Percentiles rank a stretch among this genome's conserved stretches.
phyloP scores from a whole-genome alignment of 2,888 invertebrate species.

The Chymomyza fuscimana region DNA sequence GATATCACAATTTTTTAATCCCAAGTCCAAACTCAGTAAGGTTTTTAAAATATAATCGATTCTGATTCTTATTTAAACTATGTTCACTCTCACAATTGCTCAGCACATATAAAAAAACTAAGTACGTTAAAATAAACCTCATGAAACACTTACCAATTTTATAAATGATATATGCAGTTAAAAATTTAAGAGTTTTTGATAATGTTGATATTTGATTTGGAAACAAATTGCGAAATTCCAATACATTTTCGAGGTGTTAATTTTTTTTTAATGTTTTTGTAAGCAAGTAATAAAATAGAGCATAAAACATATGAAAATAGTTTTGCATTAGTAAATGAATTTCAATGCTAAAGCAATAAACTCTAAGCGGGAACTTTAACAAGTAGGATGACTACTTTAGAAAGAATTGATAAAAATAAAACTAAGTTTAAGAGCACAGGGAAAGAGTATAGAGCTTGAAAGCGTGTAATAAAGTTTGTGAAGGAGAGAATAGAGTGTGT shows the following conservation, averaged over 20 bases:
- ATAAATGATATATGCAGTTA: slow-evolving; percentile 42
- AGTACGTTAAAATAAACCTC: slow-evolving; percentile 40
- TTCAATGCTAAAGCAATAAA: slow-evolving; percentile 41
- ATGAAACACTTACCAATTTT: slow-evolving; percentile 64
- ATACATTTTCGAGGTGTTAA: not conserved
- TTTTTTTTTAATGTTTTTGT: slow-evolving; percentile 32
- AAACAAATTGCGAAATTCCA: not conserved
- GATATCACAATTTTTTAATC: no score
- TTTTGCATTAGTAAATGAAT: slow-evolving; percentile 60
- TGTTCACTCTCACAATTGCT: slow-evolving; percentile 15
- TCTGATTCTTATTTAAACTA: not conserved
- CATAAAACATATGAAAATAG: slow-evolving; percentile 59
- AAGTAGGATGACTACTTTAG: not conserved
- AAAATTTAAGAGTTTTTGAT: slow-evolving; percentile 41
- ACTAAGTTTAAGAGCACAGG: not conserved
- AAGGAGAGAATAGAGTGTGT: not conserved
- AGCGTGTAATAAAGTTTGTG: not conserved
- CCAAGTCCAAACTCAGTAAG: no score
- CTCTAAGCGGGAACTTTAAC: not conserved
- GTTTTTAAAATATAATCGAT: no score
- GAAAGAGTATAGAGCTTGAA: not conserved
- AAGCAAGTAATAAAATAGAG: slow-evolving; percentile 53
- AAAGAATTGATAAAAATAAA: not conserved
- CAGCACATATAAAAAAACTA: slow-evolving; percentile 29
- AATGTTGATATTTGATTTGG: slow-evolving; percentile 8